Base-by-base conservation (phyloP, 2,113 vertebrate species). In the Nipponia nippon region DNA sequence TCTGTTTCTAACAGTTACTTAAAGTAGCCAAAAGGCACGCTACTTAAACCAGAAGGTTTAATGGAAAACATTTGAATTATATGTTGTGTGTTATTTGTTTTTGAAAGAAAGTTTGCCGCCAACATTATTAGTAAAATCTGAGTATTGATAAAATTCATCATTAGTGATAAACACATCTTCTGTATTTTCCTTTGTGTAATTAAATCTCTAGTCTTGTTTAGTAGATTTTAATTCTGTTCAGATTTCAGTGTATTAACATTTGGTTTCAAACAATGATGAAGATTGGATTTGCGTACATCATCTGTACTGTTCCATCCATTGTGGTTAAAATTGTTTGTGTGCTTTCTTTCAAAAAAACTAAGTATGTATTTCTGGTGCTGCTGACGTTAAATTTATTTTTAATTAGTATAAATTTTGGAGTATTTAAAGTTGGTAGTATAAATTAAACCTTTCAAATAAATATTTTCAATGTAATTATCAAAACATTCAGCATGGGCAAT, bases 221-320 rank as follows among this genome's bases (percentile, higher is more conserved):
- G 16, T 63, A 81, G 47, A 50, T 81, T 86, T 78, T 34, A 83
- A 56, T 78, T 83, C 21, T 67, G 6, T 63, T 93, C 29, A 87
- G 29, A 32, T 93, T 87, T 88, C 34, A 90, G 11, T 44, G 9
- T 53, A 29, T 69, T 91, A 76, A 29, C 15, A 20, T 70, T 80
- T 70, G 16, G 13, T 70, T 90, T 95, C 72, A 81, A 76, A 44
- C 32, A 34, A 1, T 62, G 7, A 44, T 0, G 0, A 46, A 77
- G 30, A n/a, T 19, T 29, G 32, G 10, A 46, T 75, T 87, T 84
- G 11, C 0, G 0, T 79, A 29, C 23, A 49, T 1, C 19, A 82
- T 50, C 47, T 87, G 15, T 56, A 26, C 25, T 56, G 16, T 83
- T 87, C 55, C 19, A 10, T 77, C n/a, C 19, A 15, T 53, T 89